Evolutionary conservation across 2,888 invertebrate genomes (phyloP).

Genomic region (Escarpia spicata): DNA sequence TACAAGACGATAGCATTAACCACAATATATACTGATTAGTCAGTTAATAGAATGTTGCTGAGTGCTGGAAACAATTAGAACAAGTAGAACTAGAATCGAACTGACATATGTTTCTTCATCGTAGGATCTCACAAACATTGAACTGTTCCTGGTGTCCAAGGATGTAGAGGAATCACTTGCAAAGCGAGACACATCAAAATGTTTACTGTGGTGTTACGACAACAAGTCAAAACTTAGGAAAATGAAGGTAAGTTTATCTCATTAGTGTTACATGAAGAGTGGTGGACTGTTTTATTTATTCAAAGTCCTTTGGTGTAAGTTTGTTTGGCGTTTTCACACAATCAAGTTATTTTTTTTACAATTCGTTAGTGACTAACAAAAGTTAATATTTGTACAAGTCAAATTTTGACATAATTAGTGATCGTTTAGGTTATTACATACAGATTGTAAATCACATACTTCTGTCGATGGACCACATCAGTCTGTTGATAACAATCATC

Average conservation of each 20-base stretch:
- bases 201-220: constrained; percentile 95
- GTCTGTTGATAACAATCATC: no score
- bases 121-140: constrained; percentile 88
- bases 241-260: constrained; percentile 71
- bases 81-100: not conserved
- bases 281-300: not conserved
- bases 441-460: no score
- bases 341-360: no score
- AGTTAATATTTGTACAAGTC: no score
- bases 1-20: no score
- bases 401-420: no score
- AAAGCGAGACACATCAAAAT: constrained; percentile 84
- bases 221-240: constrained; percentile 94
- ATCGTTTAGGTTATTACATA: no score
- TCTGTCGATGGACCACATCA: no score
- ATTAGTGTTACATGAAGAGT: not conserved
- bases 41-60: not conserved
- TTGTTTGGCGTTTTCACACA: no score
- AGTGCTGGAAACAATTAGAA: not conserved
- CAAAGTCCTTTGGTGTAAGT: no score
- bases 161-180: constrained; percentile 83
- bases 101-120: constrained; percentile 31
- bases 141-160: constrained; percentile 71
- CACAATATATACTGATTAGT: no score
- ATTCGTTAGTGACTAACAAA: no score